Base-by-base conservation (phyloP, 1,140 invertebrate species). In the Cylas formicarius region DNA sequence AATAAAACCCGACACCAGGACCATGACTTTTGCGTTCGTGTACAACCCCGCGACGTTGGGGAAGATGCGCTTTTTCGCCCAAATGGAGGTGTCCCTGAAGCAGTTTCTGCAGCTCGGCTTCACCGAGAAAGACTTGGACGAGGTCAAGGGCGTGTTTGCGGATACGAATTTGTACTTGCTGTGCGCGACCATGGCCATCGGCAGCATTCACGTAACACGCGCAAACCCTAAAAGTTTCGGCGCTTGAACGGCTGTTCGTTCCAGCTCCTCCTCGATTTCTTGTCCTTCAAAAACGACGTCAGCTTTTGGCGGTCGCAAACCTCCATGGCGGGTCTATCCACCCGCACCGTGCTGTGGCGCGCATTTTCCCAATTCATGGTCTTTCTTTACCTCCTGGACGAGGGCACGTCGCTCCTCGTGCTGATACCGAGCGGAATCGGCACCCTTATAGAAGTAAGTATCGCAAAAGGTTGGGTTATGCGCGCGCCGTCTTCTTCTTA, bases 281-380 rank as follows among this genome's bases (percentile, higher is more conserved):
- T 99, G 31, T 91, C 95, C 2, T 97, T 99, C 58, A 98, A 97
- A 75, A 97, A 96, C 68, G 95, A 99, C 57, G 87, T 99, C 3
- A 80, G 76, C 50, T 99, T 97, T 65, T 99, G 96, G 95, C 77
- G 80, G 42, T 75, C 78, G 9, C 80, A 86, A 55, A 79, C 78
- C 22, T 84, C 81, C 1, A 84, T 96, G 66, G 88, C 82, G 20
- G 96, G 95, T 1, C 63, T 98, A 2, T 97, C 94, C 5, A 76
- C 80, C 7, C 75, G 87, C 42, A 90, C 89, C 3, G 81, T 97
- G 4, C 53, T 95, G 6, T 98, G 95, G 94, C 73, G 92, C 35
- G 86, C 86, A 19, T 88, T 97, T 58, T 95, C 90, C 41, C 91
- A 96, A 65, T 72, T 81, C 29, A 75, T 98, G n/a, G 82, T 99